phyloP scores from a whole-genome alignment of 2,113 vertebrate genomes.

The Conger conger region DNA sequence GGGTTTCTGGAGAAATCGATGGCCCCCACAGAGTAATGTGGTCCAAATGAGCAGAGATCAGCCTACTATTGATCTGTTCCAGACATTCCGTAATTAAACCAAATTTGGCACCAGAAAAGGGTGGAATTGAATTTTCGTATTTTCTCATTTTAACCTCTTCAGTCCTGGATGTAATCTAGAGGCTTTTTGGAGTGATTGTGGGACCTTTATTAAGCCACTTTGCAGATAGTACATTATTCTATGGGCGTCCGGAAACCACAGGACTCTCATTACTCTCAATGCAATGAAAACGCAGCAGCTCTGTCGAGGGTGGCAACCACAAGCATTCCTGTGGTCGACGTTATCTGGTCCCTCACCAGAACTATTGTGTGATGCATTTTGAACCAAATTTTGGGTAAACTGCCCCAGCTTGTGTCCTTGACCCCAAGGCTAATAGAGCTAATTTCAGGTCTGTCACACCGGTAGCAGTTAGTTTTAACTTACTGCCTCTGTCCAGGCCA shows the following conservation, averaged over 20 bases:
- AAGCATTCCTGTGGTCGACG: background rate
- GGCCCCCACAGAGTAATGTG: conserved; percentile 22
- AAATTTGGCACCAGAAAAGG: conserved; percentile 32
- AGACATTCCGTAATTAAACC: conserved; percentile 52
- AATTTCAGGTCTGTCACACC: background rate
- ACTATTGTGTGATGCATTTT: background rate
- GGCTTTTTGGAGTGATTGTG: conserved; percentile 27
- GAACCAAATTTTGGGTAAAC: background rate
- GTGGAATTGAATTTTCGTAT: conserved; percentile 34
- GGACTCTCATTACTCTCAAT: background rate
- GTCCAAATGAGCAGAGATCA: conserved; percentile 38
- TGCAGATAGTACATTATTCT: conserved; percentile 28
- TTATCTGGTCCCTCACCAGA: background rate
- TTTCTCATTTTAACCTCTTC: conserved; percentile 38
- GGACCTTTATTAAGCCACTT: conserved; percentile 33
- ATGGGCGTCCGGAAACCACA: background rate
- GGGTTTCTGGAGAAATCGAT: conserved; percentile 29
- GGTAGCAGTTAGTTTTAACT: conserved; percentile 25
- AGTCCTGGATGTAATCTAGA: conserved; percentile 31
- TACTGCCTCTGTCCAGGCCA: background rate
- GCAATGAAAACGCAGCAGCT: background rate
- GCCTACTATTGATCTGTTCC: conserved; percentile 53
- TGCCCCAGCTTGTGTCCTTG: background rate
- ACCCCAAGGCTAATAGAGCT: background rate
- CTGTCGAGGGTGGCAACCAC: background rate